Evolutionary conservation across 2,797 vertebrate species (phyloP).

Genomic region (Momotus momota): DNA sequence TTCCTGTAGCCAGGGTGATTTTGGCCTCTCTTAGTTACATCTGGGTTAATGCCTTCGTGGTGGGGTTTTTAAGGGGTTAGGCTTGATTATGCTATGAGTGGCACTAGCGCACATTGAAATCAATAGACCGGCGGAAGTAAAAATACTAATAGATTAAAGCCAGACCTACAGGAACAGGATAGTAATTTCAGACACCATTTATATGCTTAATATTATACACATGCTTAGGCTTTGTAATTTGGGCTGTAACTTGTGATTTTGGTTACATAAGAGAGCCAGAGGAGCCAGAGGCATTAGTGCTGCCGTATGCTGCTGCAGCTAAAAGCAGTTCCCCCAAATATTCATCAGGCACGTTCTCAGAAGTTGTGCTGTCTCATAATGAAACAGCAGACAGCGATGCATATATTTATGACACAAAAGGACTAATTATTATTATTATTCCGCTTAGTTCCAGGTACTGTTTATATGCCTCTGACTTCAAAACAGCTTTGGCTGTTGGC

Average conservation of each 20-base stretch:
- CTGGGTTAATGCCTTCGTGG: not conserved
- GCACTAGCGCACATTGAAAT: not conserved
- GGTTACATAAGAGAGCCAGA: not conserved
- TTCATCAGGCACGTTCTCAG: not conserved
- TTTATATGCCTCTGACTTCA: conserved; percentile 19
- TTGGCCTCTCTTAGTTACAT: not conserved
- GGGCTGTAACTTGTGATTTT: conserved; percentile 18
- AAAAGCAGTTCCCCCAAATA: conserved; percentile 20
- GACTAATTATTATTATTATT: not conserved
- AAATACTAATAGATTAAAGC: not conserved
- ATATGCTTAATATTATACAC: conserved; percentile 1
- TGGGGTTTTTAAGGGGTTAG: not conserved
- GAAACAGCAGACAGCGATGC: not conserved
- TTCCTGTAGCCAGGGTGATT: not conserved
- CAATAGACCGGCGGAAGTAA: not conserved
- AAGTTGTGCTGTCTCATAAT: not conserved
- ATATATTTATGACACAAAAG: conserved; percentile 19
- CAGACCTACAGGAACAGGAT: not conserved
- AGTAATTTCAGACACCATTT: conserved; percentile 18
- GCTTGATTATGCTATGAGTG: not conserved
- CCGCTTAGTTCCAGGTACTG: conserved; percentile 26
- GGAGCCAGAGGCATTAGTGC: conserved; percentile 9
- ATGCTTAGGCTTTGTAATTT: conserved; percentile 33
- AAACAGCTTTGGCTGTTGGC: conserved; percentile 10
- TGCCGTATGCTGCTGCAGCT: not conserved